phyloP scores from a whole-genome alignment of 1,140 invertebrate genomes.

The Ephestia elutella region DNA sequence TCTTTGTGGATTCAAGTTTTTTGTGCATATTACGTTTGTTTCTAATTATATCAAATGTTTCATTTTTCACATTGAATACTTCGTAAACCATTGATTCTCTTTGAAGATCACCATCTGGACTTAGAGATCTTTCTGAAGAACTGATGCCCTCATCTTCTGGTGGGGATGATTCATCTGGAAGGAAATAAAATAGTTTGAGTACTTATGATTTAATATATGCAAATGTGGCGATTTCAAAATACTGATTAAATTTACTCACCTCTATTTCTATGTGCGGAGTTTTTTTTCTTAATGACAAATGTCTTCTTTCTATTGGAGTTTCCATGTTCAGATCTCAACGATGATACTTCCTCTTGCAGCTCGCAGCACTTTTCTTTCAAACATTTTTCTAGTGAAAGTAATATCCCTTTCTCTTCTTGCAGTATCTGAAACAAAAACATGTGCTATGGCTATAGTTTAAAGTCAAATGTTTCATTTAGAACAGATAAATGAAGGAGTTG shows the following conservation, averaged over 20 bases:
- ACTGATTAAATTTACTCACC: conserved; percentile 31
- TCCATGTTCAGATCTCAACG: conserved; percentile 65
- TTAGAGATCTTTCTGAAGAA: conserved; percentile 85
- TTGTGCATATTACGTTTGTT: conserved; percentile 60
- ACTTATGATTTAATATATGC: no score
- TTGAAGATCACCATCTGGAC: conserved; percentile 78
- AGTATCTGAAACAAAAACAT: conserved; percentile 76
- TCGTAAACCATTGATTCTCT: conserved; percentile 78
- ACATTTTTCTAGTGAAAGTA: conserved; percentile 84
- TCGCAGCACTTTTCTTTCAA: conserved; percentile 83
- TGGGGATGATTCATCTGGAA: conserved; percentile 79
- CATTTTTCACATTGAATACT: conserved; percentile 77
- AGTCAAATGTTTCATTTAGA: no score
- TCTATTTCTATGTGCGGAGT: conserved; percentile 58
- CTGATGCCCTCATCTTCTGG: conserved; percentile 90
- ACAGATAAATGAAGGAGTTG: no score
- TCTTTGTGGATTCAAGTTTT: conserved; percentile 55
- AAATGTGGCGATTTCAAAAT: no score
- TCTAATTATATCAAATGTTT: conserved; percentile 73
- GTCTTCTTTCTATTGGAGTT: conserved; percentile 65
- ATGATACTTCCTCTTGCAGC: conserved; percentile 76
- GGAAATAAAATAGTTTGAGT: conserved; percentile 19
- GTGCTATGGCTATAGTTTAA: no score
- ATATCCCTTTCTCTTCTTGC: conserved; percentile 85
- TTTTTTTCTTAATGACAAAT: conserved; percentile 65